Percentiles rank a stretch among this genome's conserved stretches.
phyloP scores from a whole-genome alignment of 2,888 invertebrate genomes.

The Pharmacophagus antenor region DNA sequence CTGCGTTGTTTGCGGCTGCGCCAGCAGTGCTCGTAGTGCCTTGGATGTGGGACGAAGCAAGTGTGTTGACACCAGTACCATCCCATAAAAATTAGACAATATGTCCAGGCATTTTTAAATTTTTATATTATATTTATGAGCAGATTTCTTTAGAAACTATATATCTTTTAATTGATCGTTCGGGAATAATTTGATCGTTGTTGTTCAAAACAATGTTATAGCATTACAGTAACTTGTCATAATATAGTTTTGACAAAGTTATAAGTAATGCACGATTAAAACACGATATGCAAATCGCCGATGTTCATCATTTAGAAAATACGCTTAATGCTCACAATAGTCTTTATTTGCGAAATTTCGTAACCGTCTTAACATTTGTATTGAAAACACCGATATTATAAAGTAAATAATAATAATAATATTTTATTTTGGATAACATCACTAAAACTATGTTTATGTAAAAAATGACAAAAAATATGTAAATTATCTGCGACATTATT shows the following conservation, averaged over 20 bases:
- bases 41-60: too few species aligned
- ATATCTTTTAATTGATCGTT: too few species aligned
- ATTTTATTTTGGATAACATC: neutral
- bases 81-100: too few species aligned
- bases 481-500: neutral
- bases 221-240: neutral
- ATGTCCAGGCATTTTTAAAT: too few species aligned
- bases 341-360: conserved; percentile 10
- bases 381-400: conserved; percentile 9
- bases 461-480: neutral
- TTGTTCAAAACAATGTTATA: neutral
- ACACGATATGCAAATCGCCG: neutral
- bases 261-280: neutral
- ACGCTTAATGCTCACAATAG: neutral
- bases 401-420: neutral
- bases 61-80: too few species aligned
- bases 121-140: too few species aligned
- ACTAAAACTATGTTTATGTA: neutral
- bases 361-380: conserved; percentile 11
- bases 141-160: too few species aligned
- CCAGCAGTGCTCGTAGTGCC: too few species aligned
- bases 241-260: neutral
- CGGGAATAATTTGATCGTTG: neutral
- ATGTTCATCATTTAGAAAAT: conserved; percentile 13
- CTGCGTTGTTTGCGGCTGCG: too few species aligned